Base-by-base conservation (phyloP, 2,888 invertebrate species). In the Agrotis clavis region DNA sequence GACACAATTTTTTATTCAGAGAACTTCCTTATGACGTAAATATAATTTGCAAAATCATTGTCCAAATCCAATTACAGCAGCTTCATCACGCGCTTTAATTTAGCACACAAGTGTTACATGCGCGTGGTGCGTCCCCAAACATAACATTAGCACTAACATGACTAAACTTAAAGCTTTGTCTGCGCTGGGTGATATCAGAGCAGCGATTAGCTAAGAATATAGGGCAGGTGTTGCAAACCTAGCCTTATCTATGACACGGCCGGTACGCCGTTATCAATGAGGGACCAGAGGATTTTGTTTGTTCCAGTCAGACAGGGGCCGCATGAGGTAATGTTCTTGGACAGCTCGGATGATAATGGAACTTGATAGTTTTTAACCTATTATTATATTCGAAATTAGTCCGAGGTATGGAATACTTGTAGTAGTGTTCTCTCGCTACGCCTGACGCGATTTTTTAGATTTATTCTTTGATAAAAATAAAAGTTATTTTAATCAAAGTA, bases 191-290 rank as follows among this genome's bases (percentile, higher is more conserved):
- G 92, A 91, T 94, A 93, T 88, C 91, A 89, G 83, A 87, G 81
- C 85, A 79, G 86, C 81, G 90, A 90, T 91, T 90, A 89, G 87
- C 82, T 89, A 89, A 82, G 87, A 90, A 94, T 92, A 90, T 94
- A 92, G 95, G 93, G 87, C 92, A 88, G 85, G 90, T 94, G 94
- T 93, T 91, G 93, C 92, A 92, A 93, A 91, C 90, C 83, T 67
- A 81, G 77, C 83, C 81, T 86, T 92, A 92, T 90, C 89, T 83
- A 71, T 84, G 81, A 83, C 86, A 90, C 73, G 79, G 79, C 82
- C 54, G 50, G 65, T 86, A 77, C 78, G 74, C 65, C 80, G 85
- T 83, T 88, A 87, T 87, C 86, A 67, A 5, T 62, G 61, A 71
- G 68, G 63, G 81, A 77, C 61, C 67, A 65, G 67, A 76, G 71